Evolutionary conservation across 2,888 invertebrate species (phyloP).

Genomic region (Halictus quadricinctus): DNA sequence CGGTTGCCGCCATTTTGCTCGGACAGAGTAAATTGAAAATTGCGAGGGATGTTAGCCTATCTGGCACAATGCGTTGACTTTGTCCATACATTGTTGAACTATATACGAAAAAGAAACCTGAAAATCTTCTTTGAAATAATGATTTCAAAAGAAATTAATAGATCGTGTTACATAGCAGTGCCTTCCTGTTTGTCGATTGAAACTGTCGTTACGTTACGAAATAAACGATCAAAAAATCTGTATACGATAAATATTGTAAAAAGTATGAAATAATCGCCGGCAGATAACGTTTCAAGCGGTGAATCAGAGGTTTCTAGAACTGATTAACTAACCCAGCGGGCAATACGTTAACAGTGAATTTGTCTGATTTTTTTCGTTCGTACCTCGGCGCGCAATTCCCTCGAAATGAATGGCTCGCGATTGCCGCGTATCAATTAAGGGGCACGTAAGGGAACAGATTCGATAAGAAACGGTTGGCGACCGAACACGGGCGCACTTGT

Average conservation of each 20-base stretch:
- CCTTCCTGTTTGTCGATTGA: no score
- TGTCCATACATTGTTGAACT: neutral
- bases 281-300: no score
- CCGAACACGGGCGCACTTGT: neutral
- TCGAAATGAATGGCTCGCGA: conserved; percentile 6
- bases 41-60: neutral
- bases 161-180: no score
- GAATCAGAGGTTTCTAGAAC: no score
- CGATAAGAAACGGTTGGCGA: conserved; percentile 14
- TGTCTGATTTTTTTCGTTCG: neutral
- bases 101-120: neutral
- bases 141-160: no score
- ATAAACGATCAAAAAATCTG: no score
- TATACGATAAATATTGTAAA: no score
- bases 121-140: no score
- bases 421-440: conserved; percentile 10
- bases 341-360: neutral
- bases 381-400: neutral
- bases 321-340: neutral
- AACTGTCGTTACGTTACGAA: no score
- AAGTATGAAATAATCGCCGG: no score
- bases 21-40: neutral
- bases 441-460: neutral
- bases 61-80: no score
- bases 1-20: neutral